Base-by-base conservation (phyloP, 2,797 vertebrate species). In the Cephalopachus bancanus region DNA sequence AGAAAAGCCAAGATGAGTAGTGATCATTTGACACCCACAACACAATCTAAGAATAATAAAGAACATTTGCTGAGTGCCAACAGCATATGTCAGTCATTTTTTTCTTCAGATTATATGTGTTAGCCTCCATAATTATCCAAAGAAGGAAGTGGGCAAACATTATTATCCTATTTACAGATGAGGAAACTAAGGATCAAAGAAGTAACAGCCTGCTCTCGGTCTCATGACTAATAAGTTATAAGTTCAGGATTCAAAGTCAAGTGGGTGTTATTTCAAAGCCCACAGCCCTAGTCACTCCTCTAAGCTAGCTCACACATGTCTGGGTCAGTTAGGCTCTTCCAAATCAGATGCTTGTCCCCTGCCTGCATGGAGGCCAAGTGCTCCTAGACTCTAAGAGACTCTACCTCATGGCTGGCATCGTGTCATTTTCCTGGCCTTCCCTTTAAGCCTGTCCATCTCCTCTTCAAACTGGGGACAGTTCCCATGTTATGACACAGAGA, bases 241-340 rank as follows among this genome's bases (percentile, higher is more conserved):
- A 95, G 75, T 30, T 71, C 62, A 78, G 20, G 28, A 85, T 72
- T 85, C 79, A 95, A 89, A 94, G 69, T n/a, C 64, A 44, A 49
- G 11, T 60, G 16, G 28, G 20, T 81, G 20, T 91, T 91, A 85
- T 85, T 81, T 51, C 26, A 89, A 89, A 93, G 7, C 12, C 65
- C n/a, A 44, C 15, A 24, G 22, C 83, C 74, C 44, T 69, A 20
- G 33, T 20, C 49, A 65, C 22, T 55, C 57, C 60, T 83, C 69
- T 59, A 33, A 59, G 26, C 44, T 60, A 59, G 15, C 15, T 89
- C 62, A 55, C 10, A 2, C 1, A 24, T 12, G 26, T 80, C 49
- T 22, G 65, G n/a, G 3, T 64, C 49, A 65, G 49, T n/a, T 53
- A 65, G 37, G 69, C 49, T 72, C 65, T 57, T 83, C 53, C 51